Evolutionary conservation across 1,140 invertebrate genomes (phyloP), one percentile per base, ranked within the genome.

Genomic region (Aphelinus atriplicis): DNA sequence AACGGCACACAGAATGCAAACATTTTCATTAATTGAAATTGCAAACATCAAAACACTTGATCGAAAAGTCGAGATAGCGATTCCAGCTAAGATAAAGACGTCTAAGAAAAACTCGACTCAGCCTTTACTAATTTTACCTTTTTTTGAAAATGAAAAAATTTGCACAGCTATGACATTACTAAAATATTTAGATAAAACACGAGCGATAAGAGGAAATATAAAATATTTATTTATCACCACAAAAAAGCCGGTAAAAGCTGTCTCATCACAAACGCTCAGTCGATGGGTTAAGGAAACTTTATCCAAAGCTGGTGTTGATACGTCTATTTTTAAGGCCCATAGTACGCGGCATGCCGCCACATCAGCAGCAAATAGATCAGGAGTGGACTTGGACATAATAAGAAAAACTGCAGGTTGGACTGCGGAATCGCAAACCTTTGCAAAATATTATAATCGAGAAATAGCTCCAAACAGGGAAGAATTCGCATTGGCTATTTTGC

Each of bases 11-110:
- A 9, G 47, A 5, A 69, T 69, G 64, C 64, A 66, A 48, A 51
- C 64, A 26, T 66, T 66, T 50, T 66, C 64, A 4, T n/a, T 66
- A 72, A 66, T 66, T 3, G 43, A 66, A 26, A 66, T 66, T 46
- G n/a, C 3, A 48, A 66, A 66, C 7, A 48, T 66, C 10, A 66
- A 48, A 53, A 51, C 3, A 3, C 26, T 42, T 3, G 47, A 50
- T 26, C 3, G 9, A 48, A 10, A 66, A n/a, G n/a, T 66, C 10
- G 64, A 66, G 26, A 66, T 66, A 1, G 2, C 1, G 2, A 53
- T 66, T 42, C 64, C 64, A 51, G 64, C 10, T 53, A 46, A 2
- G 3, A 67, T 67, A 43, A 67, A 67, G 56, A 67, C 50, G 1
- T 55, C 65, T 47, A 56, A 55, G 7, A 55, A 2, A 7, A 46